Evolutionary conservation across 37 sponge, comb jelly and placozoan genomes (phyloP).

Genomic region (Mnemiopsis leidyi): DNA sequence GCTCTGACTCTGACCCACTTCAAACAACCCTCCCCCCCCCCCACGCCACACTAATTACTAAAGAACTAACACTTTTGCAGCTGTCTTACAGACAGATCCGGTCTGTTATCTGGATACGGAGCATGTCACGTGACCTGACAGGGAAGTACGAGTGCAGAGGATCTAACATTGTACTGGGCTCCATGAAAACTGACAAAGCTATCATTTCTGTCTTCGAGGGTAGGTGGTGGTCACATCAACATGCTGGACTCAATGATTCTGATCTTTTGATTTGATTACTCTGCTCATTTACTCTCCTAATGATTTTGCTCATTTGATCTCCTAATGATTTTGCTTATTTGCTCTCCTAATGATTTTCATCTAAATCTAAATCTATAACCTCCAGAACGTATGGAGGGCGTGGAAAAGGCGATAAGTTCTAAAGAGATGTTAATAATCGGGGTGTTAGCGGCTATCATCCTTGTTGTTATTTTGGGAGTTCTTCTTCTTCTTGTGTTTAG

Average conservation of each 20-base stretch:
- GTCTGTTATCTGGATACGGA: not conserved
- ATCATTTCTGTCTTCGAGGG: not conserved
- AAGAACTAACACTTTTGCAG: not conserved
- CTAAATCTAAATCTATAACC: too few relatives aligned
- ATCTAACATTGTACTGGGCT: not conserved
- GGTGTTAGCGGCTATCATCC: conserved; percentile 3
- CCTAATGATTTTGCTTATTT: too few relatives aligned
- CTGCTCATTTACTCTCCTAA: too few relatives aligned
- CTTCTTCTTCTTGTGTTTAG: not conserved
- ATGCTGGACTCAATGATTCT: too few relatives aligned
- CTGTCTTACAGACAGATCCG: not conserved
- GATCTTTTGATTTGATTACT: too few relatives aligned
- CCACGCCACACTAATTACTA: too few relatives aligned
- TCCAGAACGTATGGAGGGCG: not conserved
- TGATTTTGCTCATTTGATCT: too few relatives aligned
- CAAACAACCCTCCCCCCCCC: too few relatives aligned
- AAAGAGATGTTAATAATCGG: conserved; percentile 27
- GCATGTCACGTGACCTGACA: not conserved
- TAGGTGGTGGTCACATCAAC: not conserved
- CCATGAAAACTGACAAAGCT: not conserved
- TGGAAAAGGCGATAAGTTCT: not conserved
- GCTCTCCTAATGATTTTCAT: too few relatives aligned
- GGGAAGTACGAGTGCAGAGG: not conserved
- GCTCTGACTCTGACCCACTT: too few relatives aligned
- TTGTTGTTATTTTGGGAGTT: not conserved